phyloP scores from a whole-genome alignment of 1,140 invertebrate species.

The Hypsibius dujardini region DNA sequence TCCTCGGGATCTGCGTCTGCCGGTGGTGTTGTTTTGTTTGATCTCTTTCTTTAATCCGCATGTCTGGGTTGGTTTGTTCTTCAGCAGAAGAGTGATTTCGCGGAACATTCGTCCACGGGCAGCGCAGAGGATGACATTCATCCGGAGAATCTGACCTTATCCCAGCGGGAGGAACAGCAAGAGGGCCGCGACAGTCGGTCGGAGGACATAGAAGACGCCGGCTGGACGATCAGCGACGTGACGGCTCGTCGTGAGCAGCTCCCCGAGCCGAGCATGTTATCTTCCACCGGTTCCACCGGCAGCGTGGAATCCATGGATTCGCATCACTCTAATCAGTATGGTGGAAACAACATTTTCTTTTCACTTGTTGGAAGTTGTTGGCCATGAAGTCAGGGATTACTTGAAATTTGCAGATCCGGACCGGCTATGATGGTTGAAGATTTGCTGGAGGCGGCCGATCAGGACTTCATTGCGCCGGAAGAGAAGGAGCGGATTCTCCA shows the following conservation, averaged over 20 bases:
- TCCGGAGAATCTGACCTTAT: neutral
- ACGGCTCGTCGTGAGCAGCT: neutral
- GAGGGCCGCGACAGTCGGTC: no score
- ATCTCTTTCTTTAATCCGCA: no score
- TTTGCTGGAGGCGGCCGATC: neutral
- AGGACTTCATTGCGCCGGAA: neutral
- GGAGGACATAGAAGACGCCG: neutral
- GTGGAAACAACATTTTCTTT: no score
- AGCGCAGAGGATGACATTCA: neutral
- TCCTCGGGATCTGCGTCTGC: neutral
- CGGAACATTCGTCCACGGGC: neutral
- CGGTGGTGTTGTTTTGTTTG: neutral
- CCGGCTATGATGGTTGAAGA: conserved; percentile 11
- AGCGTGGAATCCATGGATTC: conserved; percentile 14
- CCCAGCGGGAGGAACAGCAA: neutral
- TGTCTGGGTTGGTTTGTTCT: no score
- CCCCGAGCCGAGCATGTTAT: conserved; percentile 4
- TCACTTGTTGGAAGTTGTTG: neutral
- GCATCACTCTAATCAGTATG: conserved; percentile 5
- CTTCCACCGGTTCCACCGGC: conserved; percentile 1
- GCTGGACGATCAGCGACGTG: conserved; percentile 1
- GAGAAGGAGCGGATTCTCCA: neutral
- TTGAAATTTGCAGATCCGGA: conserved; percentile 6
- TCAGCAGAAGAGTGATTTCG: neutral
- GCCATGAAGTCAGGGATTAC: neutral